Base-by-base conservation (phyloP, 2,797 vertebrate species). In the Macropodus opercularis region DNA sequence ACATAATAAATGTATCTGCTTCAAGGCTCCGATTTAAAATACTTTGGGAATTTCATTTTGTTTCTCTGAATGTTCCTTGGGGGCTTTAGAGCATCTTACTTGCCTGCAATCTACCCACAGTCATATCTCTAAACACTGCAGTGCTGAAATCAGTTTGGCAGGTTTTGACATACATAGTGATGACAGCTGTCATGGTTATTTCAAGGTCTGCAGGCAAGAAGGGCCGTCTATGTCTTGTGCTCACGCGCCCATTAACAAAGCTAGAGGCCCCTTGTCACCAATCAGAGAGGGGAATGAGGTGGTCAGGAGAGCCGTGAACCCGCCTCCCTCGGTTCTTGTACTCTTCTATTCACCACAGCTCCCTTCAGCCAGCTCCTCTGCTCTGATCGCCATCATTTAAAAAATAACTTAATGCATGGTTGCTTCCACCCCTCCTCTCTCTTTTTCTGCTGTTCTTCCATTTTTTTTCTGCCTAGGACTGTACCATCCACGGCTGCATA, bases 401-500 rank as follows among this genome's bases (percentile, higher is more conserved):
- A 91, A 89, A 90, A 91, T 90, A 60, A 71, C 83, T 81, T 89
- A 75, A 87, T 85, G 88, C 87, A 83, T 89, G 86, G 58, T 21
- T 83, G 77, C 81, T 74, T 24, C 0, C 64, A 41, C 38, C 75
- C 42, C 36, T 8, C 41, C n/a, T 21, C 31, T 27, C 50, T 44
- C 46, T 55, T 34, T 63, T 48, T 71, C 74, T 72, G 64, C 80
- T 66, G 66, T 77, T 79, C 63, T 69, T 72, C 53, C 70, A 43
- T 56, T 59, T 41, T 63, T 58, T 53, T 36, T 26, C 14, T 17
- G 6, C 40, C 3, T 55, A 4, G 40, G 79, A 82, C 63, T 79
- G 78, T 71, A 85, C 75, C 64, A 85, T 80, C 65, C 36, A 21
- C 1, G 26, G 41, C 13, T 43, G 32, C 43, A 52, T 26, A 47